Conservation (phyloP, 2,888 invertebrate species). For the Meteorus cinctellus region DNA sequence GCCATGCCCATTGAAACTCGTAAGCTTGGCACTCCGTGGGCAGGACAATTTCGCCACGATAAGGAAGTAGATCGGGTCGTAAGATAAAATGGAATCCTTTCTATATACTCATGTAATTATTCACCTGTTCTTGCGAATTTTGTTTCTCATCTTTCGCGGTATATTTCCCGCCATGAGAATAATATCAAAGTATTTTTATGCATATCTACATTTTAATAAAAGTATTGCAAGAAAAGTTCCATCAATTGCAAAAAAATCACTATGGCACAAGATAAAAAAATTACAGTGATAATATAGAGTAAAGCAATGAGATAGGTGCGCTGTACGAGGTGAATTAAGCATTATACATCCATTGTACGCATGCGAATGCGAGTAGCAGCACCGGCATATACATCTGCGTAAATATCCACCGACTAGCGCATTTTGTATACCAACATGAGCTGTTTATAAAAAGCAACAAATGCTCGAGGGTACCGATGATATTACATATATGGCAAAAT, state of each 20-base stretch:
- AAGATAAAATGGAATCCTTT: slow-evolving; percentile 63
- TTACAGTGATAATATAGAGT: background rate
- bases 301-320: background rate
- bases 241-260: too few relatives aligned
- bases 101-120: slow-evolving; percentile 49
- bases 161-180: background rate
- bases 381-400: too few relatives aligned
- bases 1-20: slow-evolving; percentile 45
- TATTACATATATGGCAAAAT: slow-evolving; percentile 61
- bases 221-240: background rate
- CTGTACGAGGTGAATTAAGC: slow-evolving; percentile 31
- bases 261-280: background rate
- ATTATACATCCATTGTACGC: slow-evolving; percentile 46
- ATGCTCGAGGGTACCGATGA: slow-evolving; percentile 44
- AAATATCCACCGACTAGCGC: slow-evolving; percentile 38
- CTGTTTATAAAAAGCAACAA: slow-evolving; percentile 51
- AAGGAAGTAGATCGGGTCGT: slow-evolving; percentile 69
- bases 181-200: background rate
- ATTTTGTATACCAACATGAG: slow-evolving; percentile 28
- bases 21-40: slow-evolving; percentile 62
- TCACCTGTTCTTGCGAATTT: slow-evolving; percentile 37
- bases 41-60: slow-evolving; percentile 71
- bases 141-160: slow-evolving; percentile 7
- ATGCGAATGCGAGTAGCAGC: slow-evolving; percentile 1
- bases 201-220: background rate